Evolutionary conservation across 1,140 invertebrate species (phyloP).

Genomic region (Sycobia sp.): DNA sequence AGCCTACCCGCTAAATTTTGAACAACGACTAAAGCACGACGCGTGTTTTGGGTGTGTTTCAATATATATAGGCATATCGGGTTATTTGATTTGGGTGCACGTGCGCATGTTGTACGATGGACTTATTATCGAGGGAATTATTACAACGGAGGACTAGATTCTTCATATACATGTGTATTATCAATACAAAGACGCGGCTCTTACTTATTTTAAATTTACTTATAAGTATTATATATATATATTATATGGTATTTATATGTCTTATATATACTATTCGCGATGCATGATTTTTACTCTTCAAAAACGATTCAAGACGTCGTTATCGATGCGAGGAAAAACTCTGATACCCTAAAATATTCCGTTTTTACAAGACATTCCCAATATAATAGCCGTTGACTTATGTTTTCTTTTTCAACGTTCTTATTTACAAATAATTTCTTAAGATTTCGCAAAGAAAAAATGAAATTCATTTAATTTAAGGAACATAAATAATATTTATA

Average conservation of each 20-base stretch:
- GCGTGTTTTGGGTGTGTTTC: neutral
- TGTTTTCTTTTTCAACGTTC: too few relatives aligned
- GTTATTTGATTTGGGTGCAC: too few relatives aligned
- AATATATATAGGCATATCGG: too few relatives aligned
- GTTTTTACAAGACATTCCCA: too few relatives aligned
- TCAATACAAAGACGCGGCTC: neutral
- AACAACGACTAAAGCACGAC: neutral
- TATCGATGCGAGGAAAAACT: neutral
- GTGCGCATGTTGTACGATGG: slow-evolving; percentile 4
- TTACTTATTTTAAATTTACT: neutral
- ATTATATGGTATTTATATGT: too few relatives aligned
- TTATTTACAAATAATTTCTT: too few relatives aligned
- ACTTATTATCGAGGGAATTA: slow-evolving; percentile 1
- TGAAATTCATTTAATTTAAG: too few relatives aligned
- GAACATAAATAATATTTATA: too few relatives aligned
- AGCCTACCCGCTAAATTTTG: neutral
- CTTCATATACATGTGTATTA: neutral
- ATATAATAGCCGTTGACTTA: too few relatives aligned
- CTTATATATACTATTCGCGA: too few relatives aligned
- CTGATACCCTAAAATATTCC: too few relatives aligned
- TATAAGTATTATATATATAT: slow-evolving; percentile 5
- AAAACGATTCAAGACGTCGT: neutral
- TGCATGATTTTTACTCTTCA: neutral
- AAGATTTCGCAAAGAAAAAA: too few relatives aligned
- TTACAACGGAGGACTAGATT: slow-evolving; percentile 22